Percentiles rank a stretch among this genome's conserved stretches.
Conservation (phyloP, 2,888 invertebrate genomes). For the Chaetogeoica ovagalla region DNA sequence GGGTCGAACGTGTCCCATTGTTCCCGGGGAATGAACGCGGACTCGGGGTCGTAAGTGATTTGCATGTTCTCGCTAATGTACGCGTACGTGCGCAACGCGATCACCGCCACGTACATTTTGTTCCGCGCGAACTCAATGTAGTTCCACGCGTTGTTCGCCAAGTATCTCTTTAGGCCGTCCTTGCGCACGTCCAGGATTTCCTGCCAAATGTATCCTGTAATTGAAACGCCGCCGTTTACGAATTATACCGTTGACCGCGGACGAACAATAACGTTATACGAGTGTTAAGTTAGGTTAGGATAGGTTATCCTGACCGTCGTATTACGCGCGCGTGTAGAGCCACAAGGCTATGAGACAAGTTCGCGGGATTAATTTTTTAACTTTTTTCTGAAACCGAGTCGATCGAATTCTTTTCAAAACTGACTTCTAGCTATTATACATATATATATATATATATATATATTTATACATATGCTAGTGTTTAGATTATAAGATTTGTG, state of each 20-base stretch:
- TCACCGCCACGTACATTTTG: constrained; percentile 77
- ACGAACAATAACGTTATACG: no score
- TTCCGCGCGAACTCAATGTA: constrained; percentile 93
- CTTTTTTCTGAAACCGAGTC: no score
- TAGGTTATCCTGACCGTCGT: no score
- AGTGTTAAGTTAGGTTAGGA: no score
- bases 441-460: neutral
- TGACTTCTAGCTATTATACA: no score
- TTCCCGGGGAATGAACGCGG: constrained; percentile 77
- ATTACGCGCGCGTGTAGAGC: no score
- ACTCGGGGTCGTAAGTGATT: constrained; percentile 69
- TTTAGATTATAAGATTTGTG: no score
- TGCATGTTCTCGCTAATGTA: constrained; percentile 75
- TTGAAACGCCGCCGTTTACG: neutral
- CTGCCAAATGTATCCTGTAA: constrained; percentile 82
- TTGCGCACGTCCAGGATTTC: constrained; percentile 89
- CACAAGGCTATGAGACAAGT: no score
- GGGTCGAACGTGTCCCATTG: constrained; percentile 93
- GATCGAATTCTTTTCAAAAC: no score
- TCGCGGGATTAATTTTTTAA: no score
- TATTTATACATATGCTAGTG: no score
- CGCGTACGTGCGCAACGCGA: constrained; percentile 70
- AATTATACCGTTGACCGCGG: neutral
- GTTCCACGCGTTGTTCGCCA: constrained; percentile 86
- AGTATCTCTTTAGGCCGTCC: constrained; percentile 82